Evolutionary conservation across 2,113 vertebrate genomes (phyloP).

Genomic region (Cyanocitta stelleri): DNA sequence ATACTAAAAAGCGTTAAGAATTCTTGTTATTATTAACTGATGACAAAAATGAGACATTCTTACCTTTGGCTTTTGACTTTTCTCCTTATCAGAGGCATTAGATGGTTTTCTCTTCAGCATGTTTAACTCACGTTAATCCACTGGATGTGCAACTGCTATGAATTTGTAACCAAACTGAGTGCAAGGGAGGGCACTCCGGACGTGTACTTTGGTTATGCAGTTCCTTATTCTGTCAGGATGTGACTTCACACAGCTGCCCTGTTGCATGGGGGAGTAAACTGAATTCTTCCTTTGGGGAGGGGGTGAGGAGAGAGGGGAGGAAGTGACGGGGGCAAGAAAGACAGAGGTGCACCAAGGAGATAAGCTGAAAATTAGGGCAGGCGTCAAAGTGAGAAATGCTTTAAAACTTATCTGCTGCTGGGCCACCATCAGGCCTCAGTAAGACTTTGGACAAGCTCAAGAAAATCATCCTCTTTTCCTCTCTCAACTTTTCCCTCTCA

Average conservation of each 20-base stretch:
- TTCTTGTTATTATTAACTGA: not conserved
- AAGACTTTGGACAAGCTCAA: not conserved
- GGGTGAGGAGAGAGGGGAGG: not conserved
- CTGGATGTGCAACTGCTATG: not conserved
- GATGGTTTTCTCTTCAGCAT: conserved; percentile 86
- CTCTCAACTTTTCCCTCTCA: not conserved
- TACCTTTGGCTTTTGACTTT: conserved; percentile 85
- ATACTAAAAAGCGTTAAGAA: not conserved
- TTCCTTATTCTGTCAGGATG: conserved; percentile 72
- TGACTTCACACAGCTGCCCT: conserved; percentile 48
- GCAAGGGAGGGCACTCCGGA: not conserved
- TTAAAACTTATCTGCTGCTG: not conserved
- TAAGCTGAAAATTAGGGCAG: not conserved
- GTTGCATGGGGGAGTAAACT: not conserved
- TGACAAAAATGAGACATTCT: not conserved
- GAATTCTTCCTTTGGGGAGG: not conserved
- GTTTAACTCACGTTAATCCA: conserved; percentile 20
- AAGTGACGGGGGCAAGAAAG: not conserved
- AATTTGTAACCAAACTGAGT: not conserved
- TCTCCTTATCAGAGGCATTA: conserved; percentile 81
- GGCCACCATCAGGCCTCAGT: not conserved
- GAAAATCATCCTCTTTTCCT: not conserved
- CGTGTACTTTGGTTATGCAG: not conserved
- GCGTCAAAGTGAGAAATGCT: not conserved
- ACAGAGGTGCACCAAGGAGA: not conserved